Evolutionary conservation across 1,140 invertebrate genomes (phyloP), one percentile per base, ranked within the genome.

Genomic region (Papilio polyxenes): DNA sequence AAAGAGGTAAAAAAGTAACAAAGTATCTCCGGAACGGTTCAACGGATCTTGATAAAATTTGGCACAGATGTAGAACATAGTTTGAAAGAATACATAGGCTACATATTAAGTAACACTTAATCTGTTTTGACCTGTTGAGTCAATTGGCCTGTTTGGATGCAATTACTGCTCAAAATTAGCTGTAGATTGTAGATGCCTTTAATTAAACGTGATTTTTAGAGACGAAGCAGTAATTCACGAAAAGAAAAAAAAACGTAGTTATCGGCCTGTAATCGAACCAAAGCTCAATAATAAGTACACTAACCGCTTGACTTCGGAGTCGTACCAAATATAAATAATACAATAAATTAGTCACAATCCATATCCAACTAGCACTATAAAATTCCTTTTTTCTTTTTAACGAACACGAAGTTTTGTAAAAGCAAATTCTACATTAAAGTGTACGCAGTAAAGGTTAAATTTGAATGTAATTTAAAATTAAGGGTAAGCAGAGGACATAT

Each of bases 401-500:
- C 1, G 6, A 3, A 37, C 56, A 77, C 5, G 37, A 59, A 59
- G 23, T 76, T 37, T 10, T 15, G 11, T 49, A 51, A 76, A 3
- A 56, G 51, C 13, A 72, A 72, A 72, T 72, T 72, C 11, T 72
- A 37, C 51, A n/a, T 37, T 53, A 53, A 17, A 0, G 8, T 31
- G 17, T 37, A 49, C 8, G 31, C 13, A 4, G 44, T 79, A 79
- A 59, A 44, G 77, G 62, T 79, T 56, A 79, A 3, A 31, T 79
- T 79, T 17, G 77, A 31, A 40, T 59, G 20, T 59, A 5, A 44
- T 59, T 37, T 40, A 59, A 62, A n/a, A 20, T 31, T 40, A 44
- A 79, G 56, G 77, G 77, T 62, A 62, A 40, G 77, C 51, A 40
- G 77, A 79, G 77, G 77, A 79, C 77, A 79, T 79, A 79, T 79